Conservation (phyloP, 2,888 invertebrate genomes). For the Drosophila quasianomalipes region DNA sequence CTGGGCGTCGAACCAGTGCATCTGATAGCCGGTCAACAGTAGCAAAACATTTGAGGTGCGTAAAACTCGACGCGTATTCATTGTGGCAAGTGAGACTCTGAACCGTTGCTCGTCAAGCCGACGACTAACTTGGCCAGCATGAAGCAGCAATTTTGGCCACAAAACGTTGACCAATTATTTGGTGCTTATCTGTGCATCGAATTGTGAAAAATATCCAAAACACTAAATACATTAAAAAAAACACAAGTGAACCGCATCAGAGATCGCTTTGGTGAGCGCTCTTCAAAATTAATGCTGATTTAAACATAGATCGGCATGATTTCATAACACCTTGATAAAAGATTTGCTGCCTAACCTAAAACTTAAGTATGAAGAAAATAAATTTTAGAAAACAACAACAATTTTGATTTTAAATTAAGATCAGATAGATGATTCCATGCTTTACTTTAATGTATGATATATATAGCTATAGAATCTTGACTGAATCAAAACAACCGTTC, state of each 20-base stretch:
- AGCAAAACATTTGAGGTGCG: slow-evolving; percentile 56
- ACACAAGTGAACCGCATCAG: slow-evolving; percentile 38
- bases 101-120: slow-evolving; percentile 1
- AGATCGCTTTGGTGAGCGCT: neutral
- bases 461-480: rapidly evolving
- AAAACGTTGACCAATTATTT: slow-evolving; percentile 7
- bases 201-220: slow-evolving; percentile 30
- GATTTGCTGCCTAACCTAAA: neutral
- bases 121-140: slow-evolving; percentile 15
- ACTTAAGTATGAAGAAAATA: neutral
- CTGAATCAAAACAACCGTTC: neutral
- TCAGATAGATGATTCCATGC: neutral
- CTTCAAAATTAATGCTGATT: neutral
- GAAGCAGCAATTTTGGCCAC: neutral
- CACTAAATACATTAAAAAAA: slow-evolving; percentile 6
- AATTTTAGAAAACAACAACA: no score
- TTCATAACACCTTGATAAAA: neutral
- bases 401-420: neutral
- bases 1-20: slow-evolving; percentile 58
- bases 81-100: slow-evolving; percentile 9
- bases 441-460: neutral
- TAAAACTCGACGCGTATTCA: slow-evolving; percentile 57
- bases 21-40: slow-evolving; percentile 57
- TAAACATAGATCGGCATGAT: neutral
- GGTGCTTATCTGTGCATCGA: slow-evolving; percentile 51